Base-by-base conservation (phyloP, 2,888 invertebrate species). In the Polylopha cassiicola region DNA sequence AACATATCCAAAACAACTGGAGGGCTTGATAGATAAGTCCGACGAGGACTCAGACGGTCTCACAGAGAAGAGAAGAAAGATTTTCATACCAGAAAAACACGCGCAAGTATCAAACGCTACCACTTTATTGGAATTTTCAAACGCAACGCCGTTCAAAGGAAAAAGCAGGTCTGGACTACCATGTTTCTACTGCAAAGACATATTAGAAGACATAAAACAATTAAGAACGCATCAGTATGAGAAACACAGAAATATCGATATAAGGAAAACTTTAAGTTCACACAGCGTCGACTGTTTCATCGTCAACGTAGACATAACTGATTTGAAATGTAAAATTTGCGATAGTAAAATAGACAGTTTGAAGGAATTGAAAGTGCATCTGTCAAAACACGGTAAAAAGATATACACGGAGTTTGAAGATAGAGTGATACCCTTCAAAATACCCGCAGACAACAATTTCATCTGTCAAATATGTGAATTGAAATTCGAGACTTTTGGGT, bases 161-260 rank as follows among this genome's bases (percentile, higher is more conserved):
- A 72, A 70, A 36, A 74, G 64, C 6, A 43, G 74, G 1, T 48
- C 53, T 0, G 81, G 82, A 0, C 73, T 72, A 46, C 82, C 81
- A 0, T 82, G 82, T 33, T 80, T 77, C 50, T 82, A 73, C 43
- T 82, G 82, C 46, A 55, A 73, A 8, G 59, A 55, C 0, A 44
- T 69, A 2, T 75, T 61, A 28, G 73, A 75, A 4, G 65, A 66
- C 6, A 45, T 76, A 0, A 56, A 66, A 1, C 55, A 49, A 20
- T 31, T 82, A 0, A 54, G 51, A 20, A 62, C 68, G 4, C 79
- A 80, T 3, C 58, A 61, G 15, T 38, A 50, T 0, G 32, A 17
- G 1, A 43, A 54, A 3, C 77, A 79, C 21, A 62, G 63, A 4
- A 69, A 62, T 11, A 47, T 37, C 0, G 68, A 69, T 2, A 22